Percentiles rank a stretch among this genome's conserved stretches.
These are phyloP conservation scores for Sebastes cheni DNA, from an alignment of 2,797 vertebrate species.

Conservation along the genomic window DNA sequence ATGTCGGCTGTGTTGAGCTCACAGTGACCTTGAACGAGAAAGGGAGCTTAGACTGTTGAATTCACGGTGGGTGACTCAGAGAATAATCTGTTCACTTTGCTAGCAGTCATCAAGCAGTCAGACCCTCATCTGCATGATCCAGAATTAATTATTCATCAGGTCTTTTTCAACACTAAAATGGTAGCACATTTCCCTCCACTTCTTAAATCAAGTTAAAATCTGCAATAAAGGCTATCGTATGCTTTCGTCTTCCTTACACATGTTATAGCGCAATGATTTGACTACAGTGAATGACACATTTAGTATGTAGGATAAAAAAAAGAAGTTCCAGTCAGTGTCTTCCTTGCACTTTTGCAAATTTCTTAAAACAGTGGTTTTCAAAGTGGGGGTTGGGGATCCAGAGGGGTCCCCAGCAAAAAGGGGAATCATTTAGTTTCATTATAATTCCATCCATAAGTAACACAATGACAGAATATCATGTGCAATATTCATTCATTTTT, in stretches of 20 bases:
- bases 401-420: too few relatives aligned
- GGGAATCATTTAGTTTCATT: too few relatives aligned
- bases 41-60: conserved; percentile 45
- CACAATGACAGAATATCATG: too few relatives aligned
- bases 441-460: too few relatives aligned
- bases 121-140: conserved; percentile 67
- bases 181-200: conserved; percentile 25
- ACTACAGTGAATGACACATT: not conserved
- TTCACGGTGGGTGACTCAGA: conserved; percentile 59
- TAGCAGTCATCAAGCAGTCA: conserved; percentile 59
- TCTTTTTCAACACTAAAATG: conserved; percentile 43
- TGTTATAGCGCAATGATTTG: not conserved
- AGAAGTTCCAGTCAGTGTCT: not conserved
- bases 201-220: conserved; percentile 31
- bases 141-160: conserved; percentile 69
- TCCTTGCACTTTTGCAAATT: not conserved
- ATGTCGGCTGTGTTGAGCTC: conserved; percentile 36
- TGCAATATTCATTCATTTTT: too few relatives aligned
- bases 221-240: conserved; percentile 3
- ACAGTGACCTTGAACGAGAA: conserved; percentile 63
- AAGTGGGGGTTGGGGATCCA: too few relatives aligned
- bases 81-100: conserved; percentile 67
- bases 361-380: too few relatives aligned
- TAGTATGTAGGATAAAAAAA: not conserved
- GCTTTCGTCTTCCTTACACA: not conserved